Evolutionary conservation across 2,797 vertebrate species (phyloP).

Genomic region (Eulemur coronatus): DNA sequence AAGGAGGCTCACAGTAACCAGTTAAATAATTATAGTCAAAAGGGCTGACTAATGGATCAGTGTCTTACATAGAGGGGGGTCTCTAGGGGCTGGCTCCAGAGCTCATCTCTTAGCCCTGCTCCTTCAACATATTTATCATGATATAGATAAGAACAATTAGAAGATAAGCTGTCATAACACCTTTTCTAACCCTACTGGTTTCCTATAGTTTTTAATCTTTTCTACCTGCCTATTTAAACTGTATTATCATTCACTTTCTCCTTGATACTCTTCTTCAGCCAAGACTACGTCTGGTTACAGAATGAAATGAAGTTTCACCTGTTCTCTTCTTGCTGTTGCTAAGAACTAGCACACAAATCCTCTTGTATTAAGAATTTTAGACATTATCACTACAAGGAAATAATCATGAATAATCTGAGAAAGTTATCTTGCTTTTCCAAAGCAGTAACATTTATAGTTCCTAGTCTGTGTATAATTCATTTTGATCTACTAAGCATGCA

Average conservation of each 20-base stretch:
- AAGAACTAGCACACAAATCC: background rate
- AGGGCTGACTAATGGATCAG: background rate
- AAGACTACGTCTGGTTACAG: background rate
- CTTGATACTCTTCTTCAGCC: background rate
- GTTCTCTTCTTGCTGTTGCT: background rate
- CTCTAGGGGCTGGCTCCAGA: background rate
- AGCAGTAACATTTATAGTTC: background rate
- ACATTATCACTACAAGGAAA: background rate
- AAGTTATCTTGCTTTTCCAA: background rate
- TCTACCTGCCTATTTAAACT: background rate
- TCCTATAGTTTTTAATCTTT: background rate
- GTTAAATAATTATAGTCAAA: background rate
- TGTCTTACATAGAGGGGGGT: background rate
- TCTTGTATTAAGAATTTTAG: background rate
- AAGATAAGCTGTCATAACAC: background rate
- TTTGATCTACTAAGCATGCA: constrained; percentile 42
- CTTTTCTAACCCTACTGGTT: background rate
- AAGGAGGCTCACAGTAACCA: background rate
- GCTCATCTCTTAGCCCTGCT: background rate
- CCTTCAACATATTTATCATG: background rate
- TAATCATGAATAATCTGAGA: background rate
- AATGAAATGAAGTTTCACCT: background rate
- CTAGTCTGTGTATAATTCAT: background rate
- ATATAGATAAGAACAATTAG: background rate
- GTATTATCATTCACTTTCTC: background rate